A percentile compares a stretch with the other conserved stretches of the same genome.
Conservation (phyloP, 1,140 invertebrate species). For the Drosophila takahashii region DNA sequence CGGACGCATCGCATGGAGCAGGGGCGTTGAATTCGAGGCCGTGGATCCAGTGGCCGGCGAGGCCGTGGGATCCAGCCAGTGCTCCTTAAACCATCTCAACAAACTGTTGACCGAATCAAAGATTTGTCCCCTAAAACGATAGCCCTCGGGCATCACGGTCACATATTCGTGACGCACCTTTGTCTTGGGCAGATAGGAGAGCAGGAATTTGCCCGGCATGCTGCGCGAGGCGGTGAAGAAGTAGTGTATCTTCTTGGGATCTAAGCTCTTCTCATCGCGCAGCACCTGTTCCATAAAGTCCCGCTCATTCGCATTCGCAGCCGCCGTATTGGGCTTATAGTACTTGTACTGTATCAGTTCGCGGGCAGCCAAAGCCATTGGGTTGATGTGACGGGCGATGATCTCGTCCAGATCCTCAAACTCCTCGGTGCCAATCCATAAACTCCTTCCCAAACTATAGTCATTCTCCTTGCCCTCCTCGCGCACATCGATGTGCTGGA, state of each 20-base stretch:
- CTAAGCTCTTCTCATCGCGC: conserved; percentile 93
- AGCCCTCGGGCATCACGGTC: conserved; percentile 96
- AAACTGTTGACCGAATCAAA: conserved; percentile 94
- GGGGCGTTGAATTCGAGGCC: conserved; percentile 87
- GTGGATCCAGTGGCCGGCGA: conserved; percentile 89
- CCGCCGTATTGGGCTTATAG: conserved; percentile 90
- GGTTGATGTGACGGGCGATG: conserved; percentile 97
- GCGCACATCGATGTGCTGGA: conserved; percentile 97
- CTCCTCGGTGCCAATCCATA: conserved; percentile 95
- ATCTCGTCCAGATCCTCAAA: conserved; percentile 99
- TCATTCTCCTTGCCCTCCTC: conserved; percentile 99
- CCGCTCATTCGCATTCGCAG: conserved; percentile 85
- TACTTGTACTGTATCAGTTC: conserved; percentile 97
- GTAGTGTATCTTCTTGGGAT: conserved; percentile 95
- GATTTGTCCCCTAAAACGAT: conserved; percentile 94
- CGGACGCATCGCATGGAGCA: conserved; percentile 50
- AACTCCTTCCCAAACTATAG: conserved; percentile 94
- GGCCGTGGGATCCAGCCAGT: conserved; percentile 96
- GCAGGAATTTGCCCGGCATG: conserved; percentile 97
- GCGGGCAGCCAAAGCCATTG: conserved; percentile 96
- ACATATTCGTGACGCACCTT: conserved; percentile 96
- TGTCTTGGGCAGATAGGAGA: conserved; percentile 96
- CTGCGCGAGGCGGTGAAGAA: conserved; percentile 94
- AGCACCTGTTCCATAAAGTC: conserved; percentile 95
- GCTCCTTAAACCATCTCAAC: conserved; percentile 99